These are phyloP conservation scores for Dipodomys ordii DNA, from an alignment of 2,113 vertebrate species.

Conservation along the genomic window DNA sequence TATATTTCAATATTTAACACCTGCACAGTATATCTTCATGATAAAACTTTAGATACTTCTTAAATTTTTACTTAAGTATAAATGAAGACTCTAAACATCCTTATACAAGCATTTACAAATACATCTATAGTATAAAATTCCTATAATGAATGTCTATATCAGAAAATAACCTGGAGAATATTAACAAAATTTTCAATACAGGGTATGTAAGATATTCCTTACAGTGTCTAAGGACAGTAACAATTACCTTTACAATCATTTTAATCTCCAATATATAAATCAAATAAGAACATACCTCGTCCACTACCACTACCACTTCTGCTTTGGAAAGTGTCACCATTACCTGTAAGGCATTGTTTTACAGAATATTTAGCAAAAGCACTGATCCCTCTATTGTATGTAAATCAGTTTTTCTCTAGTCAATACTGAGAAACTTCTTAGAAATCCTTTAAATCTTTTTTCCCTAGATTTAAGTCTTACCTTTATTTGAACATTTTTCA, in stretches of 20 bases:
- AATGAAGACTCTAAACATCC: neutral
- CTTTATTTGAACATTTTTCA: conserved; percentile 12
- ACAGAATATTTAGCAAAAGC: conserved; percentile 4
- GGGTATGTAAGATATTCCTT: neutral
- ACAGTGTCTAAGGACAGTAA: neutral
- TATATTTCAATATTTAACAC: conserved; percentile 13
- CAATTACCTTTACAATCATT: neutral
- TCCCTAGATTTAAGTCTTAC: conserved; percentile 14
- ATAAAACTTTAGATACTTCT: neutral
- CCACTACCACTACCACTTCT: conserved; percentile 67
- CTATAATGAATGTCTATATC: neutral
- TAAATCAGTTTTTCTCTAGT: neutral
- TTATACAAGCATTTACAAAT: neutral
- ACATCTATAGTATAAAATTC: neutral
- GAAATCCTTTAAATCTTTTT: neutral
- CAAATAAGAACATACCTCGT: conserved; percentile 66
- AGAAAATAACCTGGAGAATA: neutral
- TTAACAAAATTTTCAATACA: neutral
- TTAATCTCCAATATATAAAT: neutral
- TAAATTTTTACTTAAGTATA: conserved; percentile 12
- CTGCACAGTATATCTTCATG: neutral
- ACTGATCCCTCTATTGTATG: neutral
- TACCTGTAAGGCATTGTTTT: conserved; percentile 66
- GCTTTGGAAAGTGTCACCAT: conserved; percentile 61
- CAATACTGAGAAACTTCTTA: neutral